Evolutionary conservation across 2,113 vertebrate genomes (phyloP), one percentile per base, ranked within the genome.

Genomic region (Copsychus sechellarum): DNA sequence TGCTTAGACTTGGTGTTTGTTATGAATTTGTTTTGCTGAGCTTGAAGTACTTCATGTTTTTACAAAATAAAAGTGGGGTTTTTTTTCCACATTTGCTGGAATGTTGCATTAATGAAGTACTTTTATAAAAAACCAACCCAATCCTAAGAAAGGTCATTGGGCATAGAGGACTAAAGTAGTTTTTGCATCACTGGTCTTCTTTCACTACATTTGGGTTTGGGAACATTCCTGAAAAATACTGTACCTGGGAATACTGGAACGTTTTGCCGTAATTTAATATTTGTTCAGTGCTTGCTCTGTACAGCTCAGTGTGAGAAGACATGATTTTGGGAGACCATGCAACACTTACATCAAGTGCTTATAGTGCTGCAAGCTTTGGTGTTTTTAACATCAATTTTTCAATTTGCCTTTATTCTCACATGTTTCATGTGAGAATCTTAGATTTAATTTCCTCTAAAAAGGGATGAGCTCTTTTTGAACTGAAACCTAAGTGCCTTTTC

Each of bases 261-360:
- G 23, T 58, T 57, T 60, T 88, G 11, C 14, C 11, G 11, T 47
- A 8, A 22, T 60, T 33, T 66, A 47, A 28, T 38, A 22, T 66
- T 40, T 60, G 13, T 45, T 26, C 16, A 5, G 1, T 28, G 21
- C 18, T 43, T 76, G 36, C 54, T 48, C 9, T 2, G 1, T 47
- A 29, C 16, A 60, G 3, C 20, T 60, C n/a, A 7, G 0, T 24
- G 23, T 57, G 36, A 65, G 45, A 1, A 6, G 33, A 33, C 0
- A 0, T 54, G 16, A 71, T 38, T 86, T 36, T 53, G 3, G 3
- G 33, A 85, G 14, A 76, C 17, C 25, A 3, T 25, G 45, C 40
- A 56, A 17, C 28, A 47, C 9, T 60, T 76, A 6, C 4, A 10
- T 57, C 40, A 71, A 70, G 56, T 36, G 5, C 38, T 87, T 5